Evolutionary conservation across 64 coral and sea anemone species (phyloP), one percentile per base, ranked within the genome.

Genomic region (Anthopleura sola): DNA sequence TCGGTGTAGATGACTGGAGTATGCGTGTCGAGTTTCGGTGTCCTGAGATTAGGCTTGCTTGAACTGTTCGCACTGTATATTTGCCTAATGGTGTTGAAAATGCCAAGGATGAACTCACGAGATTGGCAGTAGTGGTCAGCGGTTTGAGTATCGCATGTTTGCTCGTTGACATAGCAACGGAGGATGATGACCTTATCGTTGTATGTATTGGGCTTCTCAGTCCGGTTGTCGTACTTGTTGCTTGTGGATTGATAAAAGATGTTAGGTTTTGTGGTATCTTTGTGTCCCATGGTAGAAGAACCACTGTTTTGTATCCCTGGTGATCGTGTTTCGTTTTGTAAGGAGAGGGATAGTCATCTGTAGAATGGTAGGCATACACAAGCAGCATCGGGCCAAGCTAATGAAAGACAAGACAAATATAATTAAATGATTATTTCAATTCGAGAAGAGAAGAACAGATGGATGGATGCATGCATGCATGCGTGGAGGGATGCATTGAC

Each of bases 351-450:
- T 86, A 86, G 29, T 86, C 84, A 20, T 21, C 21, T 13, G 29
- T 86, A 15, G 76, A 79, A 39, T 86, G 84, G 46, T 86, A 75
- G 9, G 84, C 84, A 44, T 86, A 86, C 2, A 86, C 84, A 19
- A 86, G 14, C 26, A 86, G 64, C 84, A 86, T 86, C 5, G 84
- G 84, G 62, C 84, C 84, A 21, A 50, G 84, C 84, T 86, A 39
- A 29, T 34, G 68, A 20, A 86, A 37, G 12, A 34, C 24, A 71
- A 71, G 24, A 62, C 5, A 62, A 7, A 6, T 62, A n/a, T 62
- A 26, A 9, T 62, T 62, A n/a, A 17, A 58, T 58, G 5, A 21
- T 20, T 58, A 3, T 11, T 17, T 58, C 13, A 21, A 58, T 21
- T 5, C 55, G 18, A 20, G 18, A 16, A 58, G 19, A 21, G 18